Evolutionary conservation across 92 coral and sea anemone species (phyloP).

Genomic region (Epizoanthus scotinus): DNA sequence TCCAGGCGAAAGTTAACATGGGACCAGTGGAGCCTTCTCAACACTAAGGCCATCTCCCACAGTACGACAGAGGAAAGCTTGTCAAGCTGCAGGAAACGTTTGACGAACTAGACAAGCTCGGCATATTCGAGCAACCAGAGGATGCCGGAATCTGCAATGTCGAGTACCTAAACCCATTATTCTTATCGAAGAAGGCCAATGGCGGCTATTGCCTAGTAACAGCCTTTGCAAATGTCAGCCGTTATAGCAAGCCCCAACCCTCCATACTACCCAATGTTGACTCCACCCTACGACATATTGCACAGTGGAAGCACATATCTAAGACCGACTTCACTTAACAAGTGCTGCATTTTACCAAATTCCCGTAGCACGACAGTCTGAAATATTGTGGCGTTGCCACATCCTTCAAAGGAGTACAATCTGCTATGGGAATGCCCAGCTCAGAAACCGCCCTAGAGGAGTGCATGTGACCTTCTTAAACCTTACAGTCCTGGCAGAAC

Average conservation of each 20-base stretch:
- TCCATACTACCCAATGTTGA: slow-evolving; percentile 61
- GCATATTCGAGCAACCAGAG: slow-evolving; percentile 18
- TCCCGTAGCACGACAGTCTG: slow-evolving; percentile 35
- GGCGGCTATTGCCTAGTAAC: slow-evolving; percentile 45
- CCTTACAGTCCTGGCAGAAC: too few species aligned
- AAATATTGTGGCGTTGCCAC: too few species aligned
- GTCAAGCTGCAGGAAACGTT: slow-evolving; percentile 14
- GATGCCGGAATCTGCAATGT: slow-evolving; percentile 8
- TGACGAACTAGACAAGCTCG: slow-evolving; percentile 2
- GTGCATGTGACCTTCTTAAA: too few species aligned
- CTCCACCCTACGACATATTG: slow-evolving; percentile 59
- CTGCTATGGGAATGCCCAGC: slow-evolving; percentile 45
- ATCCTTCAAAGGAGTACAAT: neutral
- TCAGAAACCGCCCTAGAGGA: too few species aligned
- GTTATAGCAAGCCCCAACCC: slow-evolving; percentile 59
- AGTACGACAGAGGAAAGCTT: slow-evolving; percentile 52
- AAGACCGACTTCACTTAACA: slow-evolving; percentile 27
- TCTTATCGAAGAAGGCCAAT: slow-evolving; percentile 46
- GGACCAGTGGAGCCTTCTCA: slow-evolving; percentile 77
- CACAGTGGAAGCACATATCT: slow-evolving; percentile 53
- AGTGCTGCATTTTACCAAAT: slow-evolving; percentile 44
- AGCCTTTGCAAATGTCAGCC: slow-evolving; percentile 52
- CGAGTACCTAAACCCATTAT: slow-evolving; percentile 47
- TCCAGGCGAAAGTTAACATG: slow-evolving; percentile 70
- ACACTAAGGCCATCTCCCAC: slow-evolving; percentile 65